phyloP scores from a whole-genome alignment of 2,797 vertebrate genomes.

The Novumbra hubbsi region DNA sequence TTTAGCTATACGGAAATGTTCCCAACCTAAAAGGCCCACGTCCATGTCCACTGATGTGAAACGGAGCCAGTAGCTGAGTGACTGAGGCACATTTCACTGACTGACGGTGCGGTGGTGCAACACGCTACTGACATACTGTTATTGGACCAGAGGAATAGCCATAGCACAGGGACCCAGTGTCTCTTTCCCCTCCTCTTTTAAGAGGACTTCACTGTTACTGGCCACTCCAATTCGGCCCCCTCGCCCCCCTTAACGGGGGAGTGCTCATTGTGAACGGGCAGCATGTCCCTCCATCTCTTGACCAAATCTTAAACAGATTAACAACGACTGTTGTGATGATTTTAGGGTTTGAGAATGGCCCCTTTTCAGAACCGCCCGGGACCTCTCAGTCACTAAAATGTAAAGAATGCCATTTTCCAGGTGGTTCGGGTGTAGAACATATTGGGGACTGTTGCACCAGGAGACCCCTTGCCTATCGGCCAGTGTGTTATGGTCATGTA shows the following conservation, averaged over 20 bases:
- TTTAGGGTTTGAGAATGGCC: conserved; percentile 26
- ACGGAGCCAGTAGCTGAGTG: neutral
- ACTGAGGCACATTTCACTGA: conserved; percentile 34
- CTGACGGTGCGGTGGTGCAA: conserved; percentile 67
- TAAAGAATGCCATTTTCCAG: conserved; percentile 47
- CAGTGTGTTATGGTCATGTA: conserved; percentile 67
- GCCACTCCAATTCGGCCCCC: conserved; percentile 32
- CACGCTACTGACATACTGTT: conserved; percentile 51
- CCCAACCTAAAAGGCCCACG: neutral
- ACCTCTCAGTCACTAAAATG: conserved; percentile 40
- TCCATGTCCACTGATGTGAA: conserved; percentile 5
- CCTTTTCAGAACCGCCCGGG: conserved; percentile 47
- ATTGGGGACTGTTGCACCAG: conserved; percentile 34
- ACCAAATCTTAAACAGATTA: conserved; percentile 48
- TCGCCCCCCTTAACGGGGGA: neutral
- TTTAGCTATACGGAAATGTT: conserved; percentile 33
- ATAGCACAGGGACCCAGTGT: conserved; percentile 2
- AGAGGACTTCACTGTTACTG: conserved; percentile 13
- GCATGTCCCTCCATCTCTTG: conserved; percentile 22
- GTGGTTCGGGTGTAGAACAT: conserved; percentile 43
- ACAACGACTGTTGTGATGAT: conserved; percentile 40
- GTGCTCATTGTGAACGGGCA: conserved; percentile 22
- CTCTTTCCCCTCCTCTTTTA: conserved; percentile 22
- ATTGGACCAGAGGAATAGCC: neutral
- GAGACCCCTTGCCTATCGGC: conserved; percentile 54